Evolutionary conservation across 2,888 invertebrate genomes (phyloP).

Genomic region (Alcis repandata): DNA sequence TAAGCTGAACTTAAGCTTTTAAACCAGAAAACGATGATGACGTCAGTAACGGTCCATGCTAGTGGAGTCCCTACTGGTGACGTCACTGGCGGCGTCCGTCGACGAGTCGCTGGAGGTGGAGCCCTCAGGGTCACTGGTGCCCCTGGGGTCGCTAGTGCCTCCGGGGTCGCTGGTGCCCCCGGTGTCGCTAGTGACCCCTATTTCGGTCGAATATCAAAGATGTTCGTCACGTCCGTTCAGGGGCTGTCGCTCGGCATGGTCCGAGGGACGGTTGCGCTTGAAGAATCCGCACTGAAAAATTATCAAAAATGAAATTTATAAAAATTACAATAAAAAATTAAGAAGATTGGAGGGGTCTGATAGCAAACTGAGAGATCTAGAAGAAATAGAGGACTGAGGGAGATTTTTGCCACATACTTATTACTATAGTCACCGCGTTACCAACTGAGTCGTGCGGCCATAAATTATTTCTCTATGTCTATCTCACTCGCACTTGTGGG

Average conservation of each 20-base stretch:
- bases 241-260: constrained; percentile 94
- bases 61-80: constrained; percentile 79
- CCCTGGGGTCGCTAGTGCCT: constrained; percentile 55
- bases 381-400: no score
- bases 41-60: constrained; percentile 78
- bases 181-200: constrained; percentile 67
- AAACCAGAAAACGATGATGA: constrained; percentile 49
- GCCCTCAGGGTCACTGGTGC: constrained; percentile 51
- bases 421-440: no score
- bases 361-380: no score
- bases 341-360: no score
- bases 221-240: constrained; percentile 93
- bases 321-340: not conserved
- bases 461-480: no score
- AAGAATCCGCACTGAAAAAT: constrained; percentile 94
- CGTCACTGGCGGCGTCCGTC: constrained; percentile 81
- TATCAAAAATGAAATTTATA: not conserved
- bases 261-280: constrained; percentile 94
- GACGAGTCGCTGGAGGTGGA: constrained; percentile 61
- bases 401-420: no score
- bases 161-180: constrained; percentile 60
- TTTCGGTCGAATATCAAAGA: constrained; percentile 86
- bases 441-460: no score
- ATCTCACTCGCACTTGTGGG: no score
- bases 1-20: constrained; percentile 52